Percentiles rank a stretch among this genome's conserved stretches.
Conservation (phyloP, 2,797 vertebrate species). For the Distichodus sexfasciatus region DNA sequence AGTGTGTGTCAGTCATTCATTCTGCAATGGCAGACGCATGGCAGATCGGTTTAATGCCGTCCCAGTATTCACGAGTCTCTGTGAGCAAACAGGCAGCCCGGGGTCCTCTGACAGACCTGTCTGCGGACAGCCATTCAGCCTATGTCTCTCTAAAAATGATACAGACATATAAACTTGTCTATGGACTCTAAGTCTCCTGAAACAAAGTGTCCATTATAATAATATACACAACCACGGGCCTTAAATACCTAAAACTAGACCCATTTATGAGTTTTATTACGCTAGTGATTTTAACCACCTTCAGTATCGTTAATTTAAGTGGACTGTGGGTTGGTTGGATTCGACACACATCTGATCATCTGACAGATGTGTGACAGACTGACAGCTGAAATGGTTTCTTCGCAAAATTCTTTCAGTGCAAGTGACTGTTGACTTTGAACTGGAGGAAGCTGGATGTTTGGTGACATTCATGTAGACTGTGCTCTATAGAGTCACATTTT, state of each 20-base stretch:
- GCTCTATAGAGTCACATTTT: not conserved
- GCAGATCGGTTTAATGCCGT: slow-evolving; percentile 58
- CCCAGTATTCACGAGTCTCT: slow-evolving; percentile 68
- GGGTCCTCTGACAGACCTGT: slow-evolving; percentile 44
- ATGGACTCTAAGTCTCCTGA: not conserved
- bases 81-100: slow-evolving; percentile 70
- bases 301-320: not conserved
- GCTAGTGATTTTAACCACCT: not conserved
- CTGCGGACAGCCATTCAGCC: slow-evolving; percentile 40
- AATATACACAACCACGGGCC: not conserved
- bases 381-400: not conserved
- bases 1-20: slow-evolving; percentile 61
- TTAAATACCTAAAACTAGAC: not conserved
- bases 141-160: not conserved
- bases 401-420: not conserved
- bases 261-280: not conserved
- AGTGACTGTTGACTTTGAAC: not conserved
- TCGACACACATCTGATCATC: not conserved
- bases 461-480: not conserved
- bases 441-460: not conserved
- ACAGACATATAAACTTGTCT: not conserved
- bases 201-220: not conserved
- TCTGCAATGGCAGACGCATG: slow-evolving; percentile 50
- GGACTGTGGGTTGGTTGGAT: not conserved
- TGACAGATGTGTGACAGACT: not conserved